Evolutionary conservation across 2,888 invertebrate species (phyloP).

Genomic region (Cephus sareptanus): DNA sequence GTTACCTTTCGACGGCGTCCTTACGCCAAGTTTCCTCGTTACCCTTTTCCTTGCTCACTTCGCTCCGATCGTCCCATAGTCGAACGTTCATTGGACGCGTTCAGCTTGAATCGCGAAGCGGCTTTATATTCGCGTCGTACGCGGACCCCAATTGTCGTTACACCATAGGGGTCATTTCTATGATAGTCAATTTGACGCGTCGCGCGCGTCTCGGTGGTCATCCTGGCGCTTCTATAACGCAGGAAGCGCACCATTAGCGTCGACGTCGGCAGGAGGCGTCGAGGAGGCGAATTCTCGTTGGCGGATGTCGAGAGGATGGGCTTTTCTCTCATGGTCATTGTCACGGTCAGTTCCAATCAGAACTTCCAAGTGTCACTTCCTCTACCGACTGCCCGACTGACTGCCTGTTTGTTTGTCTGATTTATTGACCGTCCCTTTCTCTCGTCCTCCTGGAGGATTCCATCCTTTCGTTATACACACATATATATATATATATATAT

Average conservation of each 20-base stretch:
- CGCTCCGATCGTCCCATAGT: neutral
- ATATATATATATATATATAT: too few species aligned
- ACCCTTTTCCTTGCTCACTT: neutral
- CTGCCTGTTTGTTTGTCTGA: slow-evolving; percentile 27
- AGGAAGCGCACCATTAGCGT: slow-evolving; percentile 39
- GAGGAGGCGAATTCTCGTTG: neutral
- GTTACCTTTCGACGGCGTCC: neutral
- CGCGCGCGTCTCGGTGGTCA: slow-evolving; percentile 70
- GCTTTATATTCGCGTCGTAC: neutral
- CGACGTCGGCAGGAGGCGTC: neutral
- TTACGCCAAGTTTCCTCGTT: neutral
- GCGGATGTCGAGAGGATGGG: neutral
- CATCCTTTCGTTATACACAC: neutral
- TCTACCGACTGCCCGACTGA: slow-evolving; percentile 4
- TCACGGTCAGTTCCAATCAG: slow-evolving; percentile 42
- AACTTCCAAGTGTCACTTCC: slow-evolving; percentile 39
- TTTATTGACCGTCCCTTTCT: slow-evolving; percentile 11
- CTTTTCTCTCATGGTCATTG: slow-evolving; percentile 37
- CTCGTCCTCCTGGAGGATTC: slow-evolving; percentile 9
- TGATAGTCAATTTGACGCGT: slow-evolving; percentile 38
- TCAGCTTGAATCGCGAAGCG: neutral
- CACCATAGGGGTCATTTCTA: neutral
- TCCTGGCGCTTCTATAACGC: slow-evolving; percentile 11
- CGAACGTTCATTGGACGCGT: neutral
- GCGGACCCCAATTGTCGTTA: neutral